phyloP scores from a whole-genome alignment of 2,888 invertebrate genomes.

The Schrankia costaestrigalis region DNA sequence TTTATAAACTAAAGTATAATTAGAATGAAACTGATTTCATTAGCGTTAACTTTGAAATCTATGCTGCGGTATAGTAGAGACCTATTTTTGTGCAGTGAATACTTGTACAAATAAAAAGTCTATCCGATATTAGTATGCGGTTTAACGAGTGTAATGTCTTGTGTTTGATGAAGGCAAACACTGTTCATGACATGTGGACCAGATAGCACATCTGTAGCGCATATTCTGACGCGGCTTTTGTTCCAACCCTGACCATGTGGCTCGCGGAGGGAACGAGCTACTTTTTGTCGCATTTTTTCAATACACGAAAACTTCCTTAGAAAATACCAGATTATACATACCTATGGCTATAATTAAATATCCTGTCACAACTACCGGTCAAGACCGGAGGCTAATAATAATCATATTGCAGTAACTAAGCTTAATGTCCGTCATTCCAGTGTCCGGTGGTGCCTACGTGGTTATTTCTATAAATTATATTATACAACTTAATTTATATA shows the following conservation, averaged over 20 bases:
- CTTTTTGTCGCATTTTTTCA: conserved; percentile 63
- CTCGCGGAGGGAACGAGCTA: conserved; percentile 51
- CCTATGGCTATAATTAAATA: conserved; percentile 43
- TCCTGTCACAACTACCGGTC: conserved; percentile 41
- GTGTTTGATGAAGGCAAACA: conserved; percentile 47
- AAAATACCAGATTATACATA: conserved; percentile 42
- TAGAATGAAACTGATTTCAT: no score
- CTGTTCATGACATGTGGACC: conserved; percentile 58
- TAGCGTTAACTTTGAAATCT: no score
- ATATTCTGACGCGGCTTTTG: conserved; percentile 71
- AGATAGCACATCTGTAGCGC: conserved; percentile 71
- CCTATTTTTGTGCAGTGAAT: no score
- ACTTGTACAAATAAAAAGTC: no score
- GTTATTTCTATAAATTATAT: background rate
- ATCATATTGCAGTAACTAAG: conserved; percentile 13
- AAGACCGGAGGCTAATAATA: conserved; percentile 21
- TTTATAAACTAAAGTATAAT: no score
- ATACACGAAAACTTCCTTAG: conserved; percentile 38
- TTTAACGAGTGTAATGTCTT: conserved; percentile 37
- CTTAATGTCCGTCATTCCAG: conserved; percentile 14
- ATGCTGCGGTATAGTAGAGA: no score
- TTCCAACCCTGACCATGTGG: conserved; percentile 65
- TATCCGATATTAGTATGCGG: conserved; percentile 30
- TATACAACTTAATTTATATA: no score
- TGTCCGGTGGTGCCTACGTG: background rate